Conservation (phyloP, 2,888 invertebrate genomes). For the Tricholauxania praeusta region DNA sequence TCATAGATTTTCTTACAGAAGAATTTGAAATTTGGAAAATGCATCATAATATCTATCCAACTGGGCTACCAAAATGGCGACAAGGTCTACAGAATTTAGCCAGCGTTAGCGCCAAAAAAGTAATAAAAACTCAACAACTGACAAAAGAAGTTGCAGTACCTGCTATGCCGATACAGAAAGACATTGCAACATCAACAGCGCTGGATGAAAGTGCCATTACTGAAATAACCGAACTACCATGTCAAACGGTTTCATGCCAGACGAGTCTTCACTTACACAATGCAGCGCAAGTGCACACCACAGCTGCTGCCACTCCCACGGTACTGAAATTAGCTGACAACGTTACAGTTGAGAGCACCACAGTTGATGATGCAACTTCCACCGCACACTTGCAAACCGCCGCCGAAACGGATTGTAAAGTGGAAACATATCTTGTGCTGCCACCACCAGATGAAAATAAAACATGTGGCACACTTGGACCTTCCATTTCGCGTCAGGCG, state of each 20-base stretch:
- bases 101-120: background rate
- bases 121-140: no score
- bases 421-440: background rate
- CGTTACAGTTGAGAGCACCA: no score
- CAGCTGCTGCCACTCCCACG: no score
- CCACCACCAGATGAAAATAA: conserved; percentile 4
- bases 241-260: conserved; percentile 14
- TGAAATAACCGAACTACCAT: no score
- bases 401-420: conserved; percentile 7
- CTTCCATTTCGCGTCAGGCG: conserved; percentile 24
- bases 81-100: conserved; percentile 4
- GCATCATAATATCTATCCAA: background rate
- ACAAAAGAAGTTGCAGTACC: no score
- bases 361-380: no score
- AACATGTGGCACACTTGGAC: background rate
- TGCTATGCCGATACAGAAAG: background rate
- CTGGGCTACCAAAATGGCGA: conserved; percentile 22
- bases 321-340: no score
- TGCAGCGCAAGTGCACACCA: background rate
- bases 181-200: background rate
- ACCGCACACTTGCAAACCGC: no score
- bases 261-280: background rate
- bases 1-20: background rate
- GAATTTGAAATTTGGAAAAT: background rate
- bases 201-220: background rate